Evolutionary conservation across 2,113 vertebrate genomes (phyloP).

Genomic region (Sturnira hondurensis): DNA sequence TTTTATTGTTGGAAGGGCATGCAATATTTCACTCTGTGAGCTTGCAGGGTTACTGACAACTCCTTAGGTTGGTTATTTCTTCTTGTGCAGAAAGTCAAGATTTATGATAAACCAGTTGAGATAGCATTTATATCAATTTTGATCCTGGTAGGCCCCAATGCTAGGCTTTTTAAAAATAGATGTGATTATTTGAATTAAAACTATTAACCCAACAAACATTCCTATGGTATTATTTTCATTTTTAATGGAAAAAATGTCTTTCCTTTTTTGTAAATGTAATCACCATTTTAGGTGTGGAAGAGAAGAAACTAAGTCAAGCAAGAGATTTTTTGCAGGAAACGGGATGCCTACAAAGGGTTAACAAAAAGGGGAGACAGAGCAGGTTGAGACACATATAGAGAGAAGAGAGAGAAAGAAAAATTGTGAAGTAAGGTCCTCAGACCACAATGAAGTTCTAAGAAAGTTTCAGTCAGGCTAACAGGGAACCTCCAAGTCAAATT

Average conservation of each 20-base stretch:
- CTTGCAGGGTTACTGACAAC: not conserved
- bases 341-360: not conserved
- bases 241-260: not conserved
- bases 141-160: not conserved
- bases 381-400: not conserved
- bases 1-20: not conserved
- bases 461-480: not conserved
- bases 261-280: not conserved
- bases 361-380: not conserved
- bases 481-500: not conserved
- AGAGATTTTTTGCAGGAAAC: not conserved
- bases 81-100: not conserved
- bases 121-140: not conserved
- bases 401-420: not conserved
- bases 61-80: not conserved
- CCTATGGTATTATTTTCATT: not conserved
- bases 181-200: not conserved
- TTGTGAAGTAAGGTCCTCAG: not conserved
- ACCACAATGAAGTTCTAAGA: not conserved
- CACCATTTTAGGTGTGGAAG: not conserved
- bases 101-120: not conserved
- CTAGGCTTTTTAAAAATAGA: not conserved
- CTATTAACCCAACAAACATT: not conserved
- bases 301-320: not conserved
- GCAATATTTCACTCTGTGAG: not conserved